Percentiles rank a stretch among this genome's conserved stretches.
Evolutionary conservation across 2,797 vertebrate genomes (phyloP).

Genomic region (Siniperca obscura): DNA sequence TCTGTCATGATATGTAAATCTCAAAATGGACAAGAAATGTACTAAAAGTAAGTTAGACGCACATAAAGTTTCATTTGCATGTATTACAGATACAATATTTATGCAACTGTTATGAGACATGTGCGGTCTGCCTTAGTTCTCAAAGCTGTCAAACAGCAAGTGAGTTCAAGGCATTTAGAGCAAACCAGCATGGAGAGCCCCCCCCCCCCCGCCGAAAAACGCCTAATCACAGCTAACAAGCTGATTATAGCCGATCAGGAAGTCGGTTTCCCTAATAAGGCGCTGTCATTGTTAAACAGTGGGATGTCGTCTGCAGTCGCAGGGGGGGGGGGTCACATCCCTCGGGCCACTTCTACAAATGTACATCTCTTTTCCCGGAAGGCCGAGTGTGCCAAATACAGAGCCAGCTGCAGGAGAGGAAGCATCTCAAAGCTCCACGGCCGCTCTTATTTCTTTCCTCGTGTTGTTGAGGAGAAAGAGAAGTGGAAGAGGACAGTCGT

Average conservation of each 20-base stretch:
- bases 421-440: neutral
- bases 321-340: conserved; percentile 23
- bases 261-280: conserved; percentile 56
- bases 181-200: conserved; percentile 33
- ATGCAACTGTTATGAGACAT: neutral
- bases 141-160: conserved; percentile 54
- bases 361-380: conserved; percentile 44
- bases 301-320: conserved; percentile 35
- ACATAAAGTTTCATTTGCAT: neutral
- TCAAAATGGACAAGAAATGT: neutral
- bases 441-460: neutral
- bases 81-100: neutral
- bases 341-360: conserved; percentile 50
- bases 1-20: neutral
- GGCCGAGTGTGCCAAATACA: conserved; percentile 38
- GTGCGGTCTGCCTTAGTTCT: conserved; percentile 51
- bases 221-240: conserved; percentile 73
- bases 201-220: conserved; percentile 27
- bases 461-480: neutral
- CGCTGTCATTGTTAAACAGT: conserved; percentile 54
- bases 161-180: conserved; percentile 59
- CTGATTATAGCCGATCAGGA: conserved; percentile 75
- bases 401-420: conserved; percentile 33
- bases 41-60: neutral
- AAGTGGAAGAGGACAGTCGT: neutral